These are phyloP conservation scores for Sorex araneus DNA, from an alignment of 2,113 vertebrate species.

Conservation along the genomic window DNA sequence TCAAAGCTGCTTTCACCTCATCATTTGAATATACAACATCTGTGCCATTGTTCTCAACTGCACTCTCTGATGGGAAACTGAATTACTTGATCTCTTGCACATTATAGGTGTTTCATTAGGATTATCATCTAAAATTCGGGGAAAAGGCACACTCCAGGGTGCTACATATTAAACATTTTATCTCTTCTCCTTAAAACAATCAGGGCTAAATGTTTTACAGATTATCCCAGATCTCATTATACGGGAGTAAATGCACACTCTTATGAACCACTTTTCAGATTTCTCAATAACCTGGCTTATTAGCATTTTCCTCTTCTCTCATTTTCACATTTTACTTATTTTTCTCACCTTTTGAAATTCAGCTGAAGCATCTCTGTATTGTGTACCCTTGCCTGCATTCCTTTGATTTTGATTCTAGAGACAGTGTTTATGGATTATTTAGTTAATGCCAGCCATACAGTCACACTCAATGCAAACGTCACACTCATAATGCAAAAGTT, in stretches of 20 bases:
- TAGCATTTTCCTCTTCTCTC: conserved; percentile 15
- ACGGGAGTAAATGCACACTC: not conserved
- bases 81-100: conserved; percentile 62
- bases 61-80: conserved; percentile 65
- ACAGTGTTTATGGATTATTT: not conserved
- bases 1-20: conserved; percentile 52
- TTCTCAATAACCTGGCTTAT: conserved; percentile 32
- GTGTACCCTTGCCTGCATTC: not conserved
- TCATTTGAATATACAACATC: conserved; percentile 67
- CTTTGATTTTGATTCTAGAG: not conserved
- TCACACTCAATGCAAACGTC: not conserved
- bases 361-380: not conserved
- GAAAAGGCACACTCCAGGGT: conserved; percentile 70
- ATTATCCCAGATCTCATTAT: conserved; percentile 52
- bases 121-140: conserved; percentile 76
- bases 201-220: conserved; percentile 75
- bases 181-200: conserved; percentile 80
- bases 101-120: conserved; percentile 74
- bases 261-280: conserved; percentile 21
- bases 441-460: not conserved
- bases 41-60: conserved; percentile 61
- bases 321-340: conserved; percentile 6
- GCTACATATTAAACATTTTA: conserved; percentile 74
- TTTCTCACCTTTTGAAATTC: not conserved
- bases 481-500: not conserved